Percentiles rank a stretch among this genome's conserved stretches.
Evolutionary conservation across 1,140 invertebrate genomes (phyloP).

Genomic region (Psilanteris sp.): DNA sequence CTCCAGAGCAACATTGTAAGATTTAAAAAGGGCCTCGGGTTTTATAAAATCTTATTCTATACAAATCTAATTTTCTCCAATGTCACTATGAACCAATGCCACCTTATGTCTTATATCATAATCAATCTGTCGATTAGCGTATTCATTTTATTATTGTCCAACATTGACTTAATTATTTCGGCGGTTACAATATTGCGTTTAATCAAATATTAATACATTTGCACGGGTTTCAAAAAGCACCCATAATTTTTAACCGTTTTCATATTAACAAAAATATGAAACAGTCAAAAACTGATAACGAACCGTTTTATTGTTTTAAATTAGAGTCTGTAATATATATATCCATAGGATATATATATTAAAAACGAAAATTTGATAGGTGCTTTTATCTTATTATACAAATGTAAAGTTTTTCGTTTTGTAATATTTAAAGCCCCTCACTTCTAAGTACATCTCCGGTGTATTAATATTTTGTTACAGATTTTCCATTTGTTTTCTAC

Average conservation of each 20-base stretch:
- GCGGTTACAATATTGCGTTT: constrained; percentile 28
- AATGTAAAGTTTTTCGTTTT: constrained; percentile 3
- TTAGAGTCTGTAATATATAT: no score
- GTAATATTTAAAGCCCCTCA: constrained; percentile 21
- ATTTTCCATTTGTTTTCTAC: constrained; percentile 40
- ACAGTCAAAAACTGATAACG: no score
- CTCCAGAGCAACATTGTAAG: constrained; percentile 76
- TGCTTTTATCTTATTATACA: constrained; percentile 9
- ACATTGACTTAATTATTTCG: constrained; percentile 20
- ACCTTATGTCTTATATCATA: constrained; percentile 36
- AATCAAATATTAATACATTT: constrained; percentile 45
- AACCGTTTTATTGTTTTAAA: no score
- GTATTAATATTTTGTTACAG: constrained; percentile 24
- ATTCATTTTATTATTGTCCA: constrained; percentile 29
- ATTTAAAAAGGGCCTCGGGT: constrained; percentile 32
- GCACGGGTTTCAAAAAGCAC: no score
- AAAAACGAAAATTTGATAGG: no score
- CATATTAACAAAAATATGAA: no score
- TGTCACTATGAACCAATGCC: constrained; percentile 78
- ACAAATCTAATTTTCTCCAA: constrained; percentile 70
- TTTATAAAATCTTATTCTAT: constrained; percentile 62
- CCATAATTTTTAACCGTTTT: no score
- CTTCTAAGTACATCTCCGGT: constrained; percentile 27
- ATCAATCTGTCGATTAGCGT: constrained; percentile 43
- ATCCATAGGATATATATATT: no score